These are phyloP conservation scores for Apotomis capreana DNA, from an alignment of 2,888 invertebrate species.

Conservation along the genomic window DNA sequence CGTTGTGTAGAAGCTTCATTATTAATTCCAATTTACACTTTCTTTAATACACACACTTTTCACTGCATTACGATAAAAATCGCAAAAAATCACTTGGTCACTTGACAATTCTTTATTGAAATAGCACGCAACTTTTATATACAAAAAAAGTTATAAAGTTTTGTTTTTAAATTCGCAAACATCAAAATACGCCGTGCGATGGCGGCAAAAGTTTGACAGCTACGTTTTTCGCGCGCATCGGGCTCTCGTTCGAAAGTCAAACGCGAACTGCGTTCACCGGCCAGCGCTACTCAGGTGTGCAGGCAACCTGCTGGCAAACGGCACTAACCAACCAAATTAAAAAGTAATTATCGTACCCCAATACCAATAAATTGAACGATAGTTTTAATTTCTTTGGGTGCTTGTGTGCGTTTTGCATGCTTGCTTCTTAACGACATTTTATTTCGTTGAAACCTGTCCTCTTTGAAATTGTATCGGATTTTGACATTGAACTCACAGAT, in stretches of 20 bases:
- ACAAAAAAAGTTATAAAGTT: background rate
- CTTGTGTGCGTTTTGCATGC: constrained; percentile 40
- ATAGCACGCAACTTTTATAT: background rate
- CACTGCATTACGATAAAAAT: constrained; percentile 53
- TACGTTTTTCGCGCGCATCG: constrained; percentile 57
- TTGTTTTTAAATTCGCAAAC: constrained; percentile 28
- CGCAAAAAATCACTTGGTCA: constrained; percentile 18
- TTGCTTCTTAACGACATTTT: constrained; percentile 20
- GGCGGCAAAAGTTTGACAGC: constrained; percentile 55
- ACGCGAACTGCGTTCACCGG: constrained; percentile 70
- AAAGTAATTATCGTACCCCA: constrained; percentile 45
- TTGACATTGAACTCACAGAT: constrained; percentile 25
- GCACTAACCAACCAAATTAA: constrained; percentile 59
- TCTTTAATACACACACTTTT: constrained; percentile 58
- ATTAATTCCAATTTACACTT: constrained; percentile 50
- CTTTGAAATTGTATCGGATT: constrained; percentile 45
- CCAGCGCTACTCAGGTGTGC: constrained; percentile 66
- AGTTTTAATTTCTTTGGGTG: constrained; percentile 43
- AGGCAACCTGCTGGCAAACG: constrained; percentile 57
- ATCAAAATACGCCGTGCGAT: constrained; percentile 46
- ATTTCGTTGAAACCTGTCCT: constrained; percentile 44
- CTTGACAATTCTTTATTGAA: background rate
- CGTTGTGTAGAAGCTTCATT: constrained; percentile 64
- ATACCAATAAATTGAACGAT: background rate
- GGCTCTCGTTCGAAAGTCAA: constrained; percentile 76